A percentile compares a stretch with the other conserved stretches of the same genome.
phyloP scores from a whole-genome alignment of 2,888 invertebrate species.

The Poecilobothrus nobilitatus region DNA sequence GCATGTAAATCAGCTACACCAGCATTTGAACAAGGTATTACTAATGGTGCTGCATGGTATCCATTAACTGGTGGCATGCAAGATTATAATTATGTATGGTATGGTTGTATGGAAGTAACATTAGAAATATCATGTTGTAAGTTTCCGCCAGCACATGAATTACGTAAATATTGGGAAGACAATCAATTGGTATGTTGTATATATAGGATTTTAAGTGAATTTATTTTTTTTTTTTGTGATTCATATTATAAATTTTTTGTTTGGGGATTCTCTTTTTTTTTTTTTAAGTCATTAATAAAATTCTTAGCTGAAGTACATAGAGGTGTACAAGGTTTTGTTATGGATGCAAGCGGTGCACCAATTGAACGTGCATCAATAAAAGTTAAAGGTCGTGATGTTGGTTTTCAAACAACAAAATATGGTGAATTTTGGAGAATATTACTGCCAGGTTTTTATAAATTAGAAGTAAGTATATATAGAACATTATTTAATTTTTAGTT shows the following conservation, averaged over 20 bases:
- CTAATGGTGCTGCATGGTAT: slow-evolving; percentile 92
- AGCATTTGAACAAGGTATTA: slow-evolving; percentile 80
- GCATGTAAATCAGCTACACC: slow-evolving; percentile 69
- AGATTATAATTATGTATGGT: slow-evolving; percentile 89
- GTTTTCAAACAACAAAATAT: slow-evolving; percentile 75
- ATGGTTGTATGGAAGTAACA: slow-evolving; percentile 92
- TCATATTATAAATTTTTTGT: neutral
- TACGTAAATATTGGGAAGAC: slow-evolving; percentile 79
- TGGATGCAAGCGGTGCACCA: slow-evolving; percentile 67
- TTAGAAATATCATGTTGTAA: slow-evolving; percentile 92
- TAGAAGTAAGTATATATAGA: slow-evolving; percentile 59
- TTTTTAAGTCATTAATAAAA: slow-evolving; percentile 65
- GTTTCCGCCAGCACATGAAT: slow-evolving; percentile 71
- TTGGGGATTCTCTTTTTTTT: slow-evolving; percentile 15
- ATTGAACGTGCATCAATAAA: slow-evolving; percentile 70
- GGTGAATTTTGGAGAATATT: slow-evolving; percentile 95
- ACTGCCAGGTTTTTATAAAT: slow-evolving; percentile 74
- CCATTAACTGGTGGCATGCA: slow-evolving; percentile 62
- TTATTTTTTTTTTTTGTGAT: slow-evolving; percentile 25
- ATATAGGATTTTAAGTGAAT: neutral
- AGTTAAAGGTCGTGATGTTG: slow-evolving; percentile 73
- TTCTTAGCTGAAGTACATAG: slow-evolving; percentile 79
- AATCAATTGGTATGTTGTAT: slow-evolving; percentile 62
- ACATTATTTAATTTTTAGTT: neutral
- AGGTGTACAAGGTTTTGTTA: slow-evolving; percentile 81